Conservation (phyloP, 37 sponge, comb jelly and placozoan genomes). For the Geodia barretti region DNA sequence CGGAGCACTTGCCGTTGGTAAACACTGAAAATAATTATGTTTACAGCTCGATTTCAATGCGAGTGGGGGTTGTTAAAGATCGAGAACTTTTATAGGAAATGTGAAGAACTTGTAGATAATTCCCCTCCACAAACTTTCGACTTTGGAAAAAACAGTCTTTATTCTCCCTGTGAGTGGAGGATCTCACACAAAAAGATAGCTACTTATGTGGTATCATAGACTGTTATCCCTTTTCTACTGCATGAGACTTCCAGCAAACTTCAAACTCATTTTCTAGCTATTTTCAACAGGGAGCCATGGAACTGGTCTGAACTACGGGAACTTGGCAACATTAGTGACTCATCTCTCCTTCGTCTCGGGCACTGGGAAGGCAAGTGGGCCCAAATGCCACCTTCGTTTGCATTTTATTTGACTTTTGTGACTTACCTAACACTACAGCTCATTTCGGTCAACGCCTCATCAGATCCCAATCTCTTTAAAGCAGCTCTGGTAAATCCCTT, state of each 20-base stretch:
- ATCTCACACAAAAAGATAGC: too few relatives aligned
- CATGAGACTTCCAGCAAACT: too few relatives aligned
- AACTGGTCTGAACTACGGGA: constrained; percentile 46
- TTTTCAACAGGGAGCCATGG: constrained; percentile 60
- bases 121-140: too few relatives aligned
- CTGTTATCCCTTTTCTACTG: too few relatives aligned
- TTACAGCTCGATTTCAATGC: too few relatives aligned
- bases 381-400: not conserved
- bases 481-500: constrained; percentile 43
- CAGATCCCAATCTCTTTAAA: constrained; percentile 54
- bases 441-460: not conserved
- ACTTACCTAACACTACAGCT: not conserved
- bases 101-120: too few relatives aligned
- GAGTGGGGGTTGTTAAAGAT: too few relatives aligned
- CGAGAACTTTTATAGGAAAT: too few relatives aligned
- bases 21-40: not conserved
- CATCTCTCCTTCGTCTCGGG: constrained; percentile 60
- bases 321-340: constrained; percentile 71
- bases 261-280: too few relatives aligned
- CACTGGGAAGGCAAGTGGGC: constrained; percentile 25
- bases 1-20: constrained; percentile 76
- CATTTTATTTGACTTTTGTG: not conserved
- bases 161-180: too few relatives aligned
- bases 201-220: too few relatives aligned
- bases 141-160: too few relatives aligned